Base-by-base conservation (phyloP, 2,888 invertebrate species). In the Lissocephala sabroskyi region DNA sequence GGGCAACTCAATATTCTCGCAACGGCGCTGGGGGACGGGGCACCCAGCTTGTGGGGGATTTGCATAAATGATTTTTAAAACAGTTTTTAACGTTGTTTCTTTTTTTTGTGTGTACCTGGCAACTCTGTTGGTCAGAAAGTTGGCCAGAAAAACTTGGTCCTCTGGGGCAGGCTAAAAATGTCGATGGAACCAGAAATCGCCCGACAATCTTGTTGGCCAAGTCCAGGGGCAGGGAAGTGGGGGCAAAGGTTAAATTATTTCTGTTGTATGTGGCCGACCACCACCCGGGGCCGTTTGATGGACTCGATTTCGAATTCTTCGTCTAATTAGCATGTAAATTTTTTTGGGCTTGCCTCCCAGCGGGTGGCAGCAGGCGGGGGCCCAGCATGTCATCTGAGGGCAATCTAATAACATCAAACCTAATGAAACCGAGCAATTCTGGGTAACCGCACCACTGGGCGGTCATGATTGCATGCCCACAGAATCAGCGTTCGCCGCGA, bases 41-140 rank as follows among this genome's bases (percentile, higher is more conserved):
- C 10, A n/a, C 4, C 11, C 10, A 30, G 10, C 6, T 7, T 30
- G 5, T 3, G 3, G 4, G n/a, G 16, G 49, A 64, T 73, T 73
- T 62, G 26, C 74, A 70, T 70, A 74, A 66, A 54, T 52, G 48
- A 46, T 51, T 62, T 53, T 45, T 16, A 47, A n/a, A 49, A 45
- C 45, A 51, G 39, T 45, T 64, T 57, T 42, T 14, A 16, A 35
- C 16, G 10, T 35, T 35, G 17, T 35, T 16, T 14, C 9, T 35
- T 35, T 35, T 35, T 13, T 10, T 14, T 13, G 11, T 35, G 2
- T 35, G 14, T 35, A 16, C 35, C 10, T 16, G 23, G 23, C 4
- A 23, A n/a, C n/a, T n/a, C n/a, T 32, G 35, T 13, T 17, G 14
- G 2, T 6, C 14, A 16, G 16, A 35, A 35, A 35, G 35, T 35